Percentiles rank a stretch among this genome's conserved stretches.
Evolutionary conservation across 2,888 invertebrate species (phyloP).

Genomic region (Lithophane socia): DNA sequence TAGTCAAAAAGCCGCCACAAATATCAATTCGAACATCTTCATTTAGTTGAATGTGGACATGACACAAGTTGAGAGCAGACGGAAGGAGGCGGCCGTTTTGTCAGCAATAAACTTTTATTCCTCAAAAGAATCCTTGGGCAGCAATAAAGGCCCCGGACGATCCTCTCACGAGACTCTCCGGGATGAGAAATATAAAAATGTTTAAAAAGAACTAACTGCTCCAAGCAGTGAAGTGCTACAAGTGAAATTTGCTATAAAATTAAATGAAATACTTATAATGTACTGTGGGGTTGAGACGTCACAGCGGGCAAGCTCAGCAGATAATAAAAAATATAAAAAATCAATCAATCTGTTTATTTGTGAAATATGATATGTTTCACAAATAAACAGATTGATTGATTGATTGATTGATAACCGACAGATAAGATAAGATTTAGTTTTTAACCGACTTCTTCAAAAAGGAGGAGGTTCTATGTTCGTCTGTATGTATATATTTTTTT

Average conservation of each 20-base stretch:
- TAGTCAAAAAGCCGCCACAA: slow-evolving; percentile 24
- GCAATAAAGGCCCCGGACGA: slow-evolving; percentile 31
- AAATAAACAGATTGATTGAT: too few relatives aligned
- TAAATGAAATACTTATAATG: slow-evolving; percentile 10
- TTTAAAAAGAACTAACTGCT: slow-evolving; percentile 13
- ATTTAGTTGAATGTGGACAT: slow-evolving; percentile 6
- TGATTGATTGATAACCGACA: too few relatives aligned
- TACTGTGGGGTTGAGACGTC: neutral
- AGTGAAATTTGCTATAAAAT: slow-evolving; percentile 43
- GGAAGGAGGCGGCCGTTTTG: slow-evolving; percentile 26
- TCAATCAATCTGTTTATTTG: too few relatives aligned
- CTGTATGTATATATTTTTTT: too few relatives aligned
- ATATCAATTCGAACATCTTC: slow-evolving; percentile 34
- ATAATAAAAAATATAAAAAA: too few relatives aligned
- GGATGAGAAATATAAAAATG: slow-evolving; percentile 38
- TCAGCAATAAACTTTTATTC: slow-evolving; percentile 52
- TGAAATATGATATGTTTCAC: too few relatives aligned
- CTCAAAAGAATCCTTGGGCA: slow-evolving; percentile 27
- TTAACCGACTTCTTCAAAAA: too few relatives aligned
- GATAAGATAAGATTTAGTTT: neutral
- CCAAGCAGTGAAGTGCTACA: slow-evolving; percentile 35
- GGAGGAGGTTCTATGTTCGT: too few relatives aligned
- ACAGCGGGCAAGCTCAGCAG: neutral
- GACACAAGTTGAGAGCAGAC: slow-evolving; percentile 3
- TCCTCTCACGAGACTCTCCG: slow-evolving; percentile 21